A percentile compares a stretch with the other conserved stretches of the same genome.
Conservation (phyloP, 2,113 vertebrate genomes). For the Macaca mulatta region DNA sequence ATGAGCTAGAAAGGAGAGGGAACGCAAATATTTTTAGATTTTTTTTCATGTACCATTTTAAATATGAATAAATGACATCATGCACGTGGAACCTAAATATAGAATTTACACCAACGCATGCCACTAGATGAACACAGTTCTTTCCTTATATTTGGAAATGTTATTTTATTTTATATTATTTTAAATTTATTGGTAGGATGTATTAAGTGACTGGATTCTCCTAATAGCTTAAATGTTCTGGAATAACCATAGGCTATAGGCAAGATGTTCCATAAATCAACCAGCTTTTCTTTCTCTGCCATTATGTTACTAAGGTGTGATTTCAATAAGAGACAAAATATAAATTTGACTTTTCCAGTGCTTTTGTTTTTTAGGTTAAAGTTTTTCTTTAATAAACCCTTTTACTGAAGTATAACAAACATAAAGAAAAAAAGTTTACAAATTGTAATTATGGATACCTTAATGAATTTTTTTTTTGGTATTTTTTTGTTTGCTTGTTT, state of each 20-base stretch:
- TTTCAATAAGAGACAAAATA: not conserved
- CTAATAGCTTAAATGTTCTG: not conserved
- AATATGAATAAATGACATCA: not conserved
- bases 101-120: rapidly evolving
- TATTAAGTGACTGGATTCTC: not conserved
- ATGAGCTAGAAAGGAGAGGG: not conserved
- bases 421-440: not conserved
- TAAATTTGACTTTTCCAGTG: not conserved
- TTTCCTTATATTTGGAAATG: not conserved
- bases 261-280: not conserved
- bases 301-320: no score
- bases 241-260: not conserved
- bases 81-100: rapidly evolving
- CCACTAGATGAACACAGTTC: not conserved
- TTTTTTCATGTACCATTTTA: not conserved
- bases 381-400: not conserved
- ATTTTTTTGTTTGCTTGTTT: no score
- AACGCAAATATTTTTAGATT: not conserved
- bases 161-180: not conserved
- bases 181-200: not conserved
- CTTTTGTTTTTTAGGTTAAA: not conserved
- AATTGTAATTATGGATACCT: rapidly evolving
- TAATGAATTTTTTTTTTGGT: not conserved
- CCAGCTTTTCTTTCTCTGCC: not conserved
- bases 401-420: not conserved